Evolutionary conservation across 2,797 vertebrate genomes (phyloP), one percentile per base, ranked within the genome.

Genomic region (Rhodeus uyekii): DNA sequence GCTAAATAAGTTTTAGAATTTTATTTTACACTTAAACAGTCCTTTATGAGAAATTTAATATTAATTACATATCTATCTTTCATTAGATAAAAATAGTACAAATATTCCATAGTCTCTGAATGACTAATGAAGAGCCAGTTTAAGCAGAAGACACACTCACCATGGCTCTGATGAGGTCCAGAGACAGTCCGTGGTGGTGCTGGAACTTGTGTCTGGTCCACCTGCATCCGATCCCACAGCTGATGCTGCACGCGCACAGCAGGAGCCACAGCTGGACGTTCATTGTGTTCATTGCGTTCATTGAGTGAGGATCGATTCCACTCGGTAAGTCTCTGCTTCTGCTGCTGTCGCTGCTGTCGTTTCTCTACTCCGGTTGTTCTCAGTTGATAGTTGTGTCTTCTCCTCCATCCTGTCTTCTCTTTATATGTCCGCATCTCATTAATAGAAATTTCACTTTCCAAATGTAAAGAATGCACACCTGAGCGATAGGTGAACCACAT

Each of bases 131-230:
- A n/a, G n/a, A n/a, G n/a, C n/a, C n/a, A n/a, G n/a, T n/a, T 24
- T 24, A 55, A 24, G 9, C 5, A 55, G 13, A 2, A 29, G 8
- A 60, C 29, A 89, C 58, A 16, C 58, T 89, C 29, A 91, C 91
- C 92, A 93, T 86, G 0, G 18, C 60, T 0, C 86, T 76, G 10
- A 93, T 84, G 0, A 91, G 87, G 36, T 19, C 3, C 84, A 92
- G 1, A 38, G 53, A 86, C 0, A 5, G 60, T 12, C 63, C 7
- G 42, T 87, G 92, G 85, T 85, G 71, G 42, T 89, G 78, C 46
- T 0, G 64, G 87, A 93, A 93, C 58, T 89, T 89, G 0, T 87
- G 73, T 24, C 87, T 42, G 82, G 92, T 84, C 92, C 92, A 92
- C 3, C 32, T 83, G 87, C 92, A 93, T 86, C 82, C 83, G 16